phyloP scores from a whole-genome alignment of 2,113 vertebrate species.

The Brachyistius frenatus region DNA sequence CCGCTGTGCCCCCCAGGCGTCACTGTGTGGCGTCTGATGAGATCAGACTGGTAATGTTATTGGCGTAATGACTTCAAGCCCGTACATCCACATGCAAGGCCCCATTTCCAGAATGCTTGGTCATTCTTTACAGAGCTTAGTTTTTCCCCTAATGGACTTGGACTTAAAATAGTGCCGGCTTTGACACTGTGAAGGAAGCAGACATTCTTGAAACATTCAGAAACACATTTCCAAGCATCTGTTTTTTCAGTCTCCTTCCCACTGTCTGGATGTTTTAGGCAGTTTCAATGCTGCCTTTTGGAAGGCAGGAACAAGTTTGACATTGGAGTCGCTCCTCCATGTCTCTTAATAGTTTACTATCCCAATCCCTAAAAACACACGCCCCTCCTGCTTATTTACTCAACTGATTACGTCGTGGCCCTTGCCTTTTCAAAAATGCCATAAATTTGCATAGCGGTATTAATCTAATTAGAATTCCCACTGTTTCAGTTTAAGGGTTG shows the following conservation, averaged over 20 bases:
- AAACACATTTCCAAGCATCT: slow-evolving; percentile 13
- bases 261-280: neutral
- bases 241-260: neutral
- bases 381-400: slow-evolving; percentile 76
- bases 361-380: slow-evolving; percentile 35
- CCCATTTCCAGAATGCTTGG: slow-evolving; percentile 46
- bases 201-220: slow-evolving; percentile 3
- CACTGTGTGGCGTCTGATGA: slow-evolving; percentile 64
- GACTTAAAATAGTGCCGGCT: slow-evolving; percentile 33
- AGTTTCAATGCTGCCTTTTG: neutral
- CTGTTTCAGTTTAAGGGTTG: slow-evolving; percentile 82
- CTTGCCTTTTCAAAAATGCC: slow-evolving; percentile 80
- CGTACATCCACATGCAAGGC: slow-evolving; percentile 31
- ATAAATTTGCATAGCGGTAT: slow-evolving; percentile 86
- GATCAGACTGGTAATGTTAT: slow-evolving; percentile 74
- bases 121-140: slow-evolving; percentile 41
- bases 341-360: slow-evolving; percentile 33
- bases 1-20: slow-evolving; percentile 47
- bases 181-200: slow-evolving; percentile 13
- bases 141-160: slow-evolving; percentile 39
- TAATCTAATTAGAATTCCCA: slow-evolving; percentile 86
- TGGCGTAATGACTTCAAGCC: slow-evolving; percentile 64
- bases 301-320: neutral
- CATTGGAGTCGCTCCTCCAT: slow-evolving; percentile 10
- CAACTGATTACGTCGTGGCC: slow-evolving; percentile 75